Conservation (phyloP, 2,888 invertebrate species). For the Drosophila pseudotakahashii region DNA sequence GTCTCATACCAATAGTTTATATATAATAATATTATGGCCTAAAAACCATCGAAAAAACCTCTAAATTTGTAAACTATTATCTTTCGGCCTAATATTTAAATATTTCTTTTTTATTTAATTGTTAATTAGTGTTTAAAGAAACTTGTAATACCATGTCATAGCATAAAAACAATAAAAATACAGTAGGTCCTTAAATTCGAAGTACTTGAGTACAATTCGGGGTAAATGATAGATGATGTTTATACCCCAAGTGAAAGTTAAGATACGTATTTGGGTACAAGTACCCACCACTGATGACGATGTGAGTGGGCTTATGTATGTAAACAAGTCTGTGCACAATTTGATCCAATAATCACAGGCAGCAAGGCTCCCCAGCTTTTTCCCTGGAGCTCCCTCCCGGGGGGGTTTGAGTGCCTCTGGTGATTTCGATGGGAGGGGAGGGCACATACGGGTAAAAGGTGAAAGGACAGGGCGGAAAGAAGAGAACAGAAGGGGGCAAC, state of each 20-base stretch:
- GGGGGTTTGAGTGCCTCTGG: background rate
- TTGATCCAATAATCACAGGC: slow-evolving; percentile 69
- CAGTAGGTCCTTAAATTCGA: too few relatives aligned
- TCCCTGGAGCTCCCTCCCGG: background rate
- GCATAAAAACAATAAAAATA: too few relatives aligned
- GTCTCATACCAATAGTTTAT: too few relatives aligned
- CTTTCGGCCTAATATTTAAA: too few relatives aligned
- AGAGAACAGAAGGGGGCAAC: slow-evolving; percentile 6
- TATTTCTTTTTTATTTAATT: too few relatives aligned
- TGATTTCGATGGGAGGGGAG: background rate
- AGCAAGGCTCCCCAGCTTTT: slow-evolving; percentile 5
- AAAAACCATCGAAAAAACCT: too few relatives aligned
- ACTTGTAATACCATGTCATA: too few relatives aligned
- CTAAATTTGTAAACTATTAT: too few relatives aligned
- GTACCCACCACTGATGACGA: background rate
- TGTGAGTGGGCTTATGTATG: slow-evolving; percentile 16
- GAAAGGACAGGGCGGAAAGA: background rate
- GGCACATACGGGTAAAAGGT: background rate
- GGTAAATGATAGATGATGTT: too few relatives aligned
- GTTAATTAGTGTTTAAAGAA: too few relatives aligned
- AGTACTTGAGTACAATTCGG: too few relatives aligned
- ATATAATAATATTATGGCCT: too few relatives aligned
- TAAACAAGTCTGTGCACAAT: slow-evolving; percentile 44
- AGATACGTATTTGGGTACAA: background rate
- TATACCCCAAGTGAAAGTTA: background rate